Conservation (phyloP, 2,113 vertebrate species). For the Silurus glanis region DNA sequence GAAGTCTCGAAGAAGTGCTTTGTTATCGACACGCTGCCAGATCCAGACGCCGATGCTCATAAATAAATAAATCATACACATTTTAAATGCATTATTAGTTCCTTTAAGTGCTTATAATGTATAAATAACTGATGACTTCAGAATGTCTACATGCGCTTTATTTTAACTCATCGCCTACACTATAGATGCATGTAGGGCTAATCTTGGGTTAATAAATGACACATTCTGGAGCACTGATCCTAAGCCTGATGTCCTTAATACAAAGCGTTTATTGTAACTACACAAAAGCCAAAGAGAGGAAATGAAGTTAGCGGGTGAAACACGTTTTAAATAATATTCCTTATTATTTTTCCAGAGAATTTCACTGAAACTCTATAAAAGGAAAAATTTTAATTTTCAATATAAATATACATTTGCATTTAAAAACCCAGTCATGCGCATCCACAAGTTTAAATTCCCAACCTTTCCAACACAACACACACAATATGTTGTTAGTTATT, state of each 20-base stretch:
- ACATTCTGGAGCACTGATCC: background rate
- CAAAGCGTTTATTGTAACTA: background rate
- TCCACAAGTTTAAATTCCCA: background rate
- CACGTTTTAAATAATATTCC: background rate
- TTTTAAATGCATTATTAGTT: background rate
- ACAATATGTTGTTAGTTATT: constrained; percentile 43
- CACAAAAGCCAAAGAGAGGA: background rate
- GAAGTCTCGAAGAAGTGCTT: background rate
- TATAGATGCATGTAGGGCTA: background rate
- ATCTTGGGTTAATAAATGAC: background rate
- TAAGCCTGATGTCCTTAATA: background rate
- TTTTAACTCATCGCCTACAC: no score
- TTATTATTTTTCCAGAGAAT: background rate
- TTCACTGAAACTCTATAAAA: background rate
- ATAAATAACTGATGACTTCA: background rate
- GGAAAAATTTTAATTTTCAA: background rate
- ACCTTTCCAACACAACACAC: background rate
- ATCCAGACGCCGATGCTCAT: background rate
- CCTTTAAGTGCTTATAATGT: background rate
- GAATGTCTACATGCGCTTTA: background rate
- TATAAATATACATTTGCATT: background rate
- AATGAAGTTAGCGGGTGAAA: background rate
- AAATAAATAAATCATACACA: constrained; percentile 9
- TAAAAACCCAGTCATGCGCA: background rate
- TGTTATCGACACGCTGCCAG: background rate